These are phyloP conservation scores for Oryzias sinensis DNA, from an alignment of 2,797 vertebrate genomes.

Conservation along the genomic window DNA sequence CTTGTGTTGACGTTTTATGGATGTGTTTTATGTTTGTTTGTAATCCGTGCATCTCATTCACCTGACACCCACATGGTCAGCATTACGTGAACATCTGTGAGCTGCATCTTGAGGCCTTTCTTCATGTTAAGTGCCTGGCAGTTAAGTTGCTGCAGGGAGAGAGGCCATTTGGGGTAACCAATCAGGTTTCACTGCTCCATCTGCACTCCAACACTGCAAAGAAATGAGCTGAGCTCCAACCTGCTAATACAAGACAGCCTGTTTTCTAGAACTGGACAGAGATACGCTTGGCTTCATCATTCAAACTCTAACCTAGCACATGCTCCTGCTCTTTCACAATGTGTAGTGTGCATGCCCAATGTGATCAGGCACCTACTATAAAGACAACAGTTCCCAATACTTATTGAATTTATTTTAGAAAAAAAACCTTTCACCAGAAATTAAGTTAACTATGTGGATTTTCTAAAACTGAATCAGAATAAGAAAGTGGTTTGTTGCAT, in stretches of 20 bases:
- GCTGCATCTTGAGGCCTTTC: conserved; percentile 69
- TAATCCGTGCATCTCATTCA: conserved; percentile 61
- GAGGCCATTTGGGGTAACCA: conserved; percentile 63
- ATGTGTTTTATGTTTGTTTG: conserved; percentile 50
- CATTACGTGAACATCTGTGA: conserved; percentile 74
- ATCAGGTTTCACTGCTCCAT: conserved; percentile 66
- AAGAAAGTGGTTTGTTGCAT: no score
- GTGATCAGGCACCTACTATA: no score
- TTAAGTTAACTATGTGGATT: no score
- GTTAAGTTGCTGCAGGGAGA: conserved; percentile 67
- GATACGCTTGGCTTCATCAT: conserved; percentile 18
- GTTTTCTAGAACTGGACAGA: conserved; percentile 28
- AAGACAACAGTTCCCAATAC: no score
- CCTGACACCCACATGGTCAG: conserved; percentile 71
- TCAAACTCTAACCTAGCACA: conserved; percentile 3
- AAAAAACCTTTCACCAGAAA: no score
- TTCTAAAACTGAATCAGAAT: no score
- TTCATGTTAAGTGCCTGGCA: conserved; percentile 72
- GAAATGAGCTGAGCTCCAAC: conserved; percentile 47
- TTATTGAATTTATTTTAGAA: no score
- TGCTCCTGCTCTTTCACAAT: conserved; percentile 1
- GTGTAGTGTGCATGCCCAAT: not conserved
- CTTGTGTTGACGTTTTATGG: conserved; percentile 26
- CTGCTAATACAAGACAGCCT: conserved; percentile 41
- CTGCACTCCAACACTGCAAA: conserved; percentile 60